Evolutionary conservation across 2,113 vertebrate species (phyloP).

Genomic region (Proteles cristata): DNA sequence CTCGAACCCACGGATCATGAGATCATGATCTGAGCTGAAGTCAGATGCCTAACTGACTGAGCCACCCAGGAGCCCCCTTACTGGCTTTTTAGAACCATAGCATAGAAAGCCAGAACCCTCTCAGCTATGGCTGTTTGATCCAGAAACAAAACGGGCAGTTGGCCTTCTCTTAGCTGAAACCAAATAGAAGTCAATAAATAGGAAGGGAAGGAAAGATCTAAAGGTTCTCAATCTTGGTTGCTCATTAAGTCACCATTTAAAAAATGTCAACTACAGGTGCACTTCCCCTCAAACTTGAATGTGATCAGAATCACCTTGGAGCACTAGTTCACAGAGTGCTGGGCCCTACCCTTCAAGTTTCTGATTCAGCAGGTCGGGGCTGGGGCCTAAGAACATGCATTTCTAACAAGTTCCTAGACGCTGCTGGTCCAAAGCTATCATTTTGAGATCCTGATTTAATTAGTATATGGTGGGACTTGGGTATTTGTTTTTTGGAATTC

Average conservation of each 20-base stretch:
- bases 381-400: not conserved
- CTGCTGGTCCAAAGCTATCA: not conserved
- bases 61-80: not conserved
- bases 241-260: not conserved
- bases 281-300: not conserved
- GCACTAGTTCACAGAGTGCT: accelerated
- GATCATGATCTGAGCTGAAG: too few relatives aligned
- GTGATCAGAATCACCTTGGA: not conserved
- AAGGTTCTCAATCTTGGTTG: not conserved
- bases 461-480: not conserved
- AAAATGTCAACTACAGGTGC: not conserved
- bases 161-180: not conserved
- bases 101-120: not conserved
- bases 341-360: not conserved
- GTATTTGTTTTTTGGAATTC: not conserved
- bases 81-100: not conserved
- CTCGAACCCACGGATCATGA: too few relatives aligned
- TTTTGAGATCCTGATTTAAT: not conserved
- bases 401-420: not conserved
- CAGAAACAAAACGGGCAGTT: not conserved
- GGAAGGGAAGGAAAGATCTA: not conserved
- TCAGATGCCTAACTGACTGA: too few relatives aligned
- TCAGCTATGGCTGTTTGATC: not conserved
- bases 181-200: not conserved
- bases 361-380: not conserved